These are phyloP conservation scores for Anniella stebbinsi DNA, from an alignment of 2,797 vertebrate species.

Conservation along the genomic window DNA sequence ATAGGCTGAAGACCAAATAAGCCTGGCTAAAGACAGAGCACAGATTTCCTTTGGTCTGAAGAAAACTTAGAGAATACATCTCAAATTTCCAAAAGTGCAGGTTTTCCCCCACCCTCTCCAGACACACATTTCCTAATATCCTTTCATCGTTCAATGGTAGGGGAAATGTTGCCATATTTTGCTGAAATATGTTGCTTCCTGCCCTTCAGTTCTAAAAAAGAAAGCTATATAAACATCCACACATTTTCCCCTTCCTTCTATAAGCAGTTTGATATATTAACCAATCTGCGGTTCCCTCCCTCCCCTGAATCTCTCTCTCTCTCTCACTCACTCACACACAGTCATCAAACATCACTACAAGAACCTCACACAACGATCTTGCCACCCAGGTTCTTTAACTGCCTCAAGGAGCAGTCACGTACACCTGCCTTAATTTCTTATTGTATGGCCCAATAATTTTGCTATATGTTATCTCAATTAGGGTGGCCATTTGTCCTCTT, in stretches of 20 bases:
- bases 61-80: neutral
- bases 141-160: neutral
- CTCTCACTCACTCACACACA: neutral
- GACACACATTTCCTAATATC: neutral
- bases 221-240: constrained; percentile 5
- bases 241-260: neutral
- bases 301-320: neutral
- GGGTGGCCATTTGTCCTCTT: no score
- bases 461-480: neutral
- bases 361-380: neutral
- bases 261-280: neutral
- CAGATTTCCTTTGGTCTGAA: neutral
- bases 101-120: neutral
- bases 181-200: neutral
- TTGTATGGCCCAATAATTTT: neutral
- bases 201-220: neutral
- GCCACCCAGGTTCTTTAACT: neutral
- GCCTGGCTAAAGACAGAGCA: neutral
- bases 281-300: neutral
- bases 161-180: neutral
- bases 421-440: neutral
- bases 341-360: neutral
- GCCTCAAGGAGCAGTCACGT: neutral
- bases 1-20: constrained; percentile 9
- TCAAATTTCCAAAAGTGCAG: neutral